Evolutionary conservation across 2,113 vertebrate genomes (phyloP).

Genomic region (Amazona guildingii): DNA sequence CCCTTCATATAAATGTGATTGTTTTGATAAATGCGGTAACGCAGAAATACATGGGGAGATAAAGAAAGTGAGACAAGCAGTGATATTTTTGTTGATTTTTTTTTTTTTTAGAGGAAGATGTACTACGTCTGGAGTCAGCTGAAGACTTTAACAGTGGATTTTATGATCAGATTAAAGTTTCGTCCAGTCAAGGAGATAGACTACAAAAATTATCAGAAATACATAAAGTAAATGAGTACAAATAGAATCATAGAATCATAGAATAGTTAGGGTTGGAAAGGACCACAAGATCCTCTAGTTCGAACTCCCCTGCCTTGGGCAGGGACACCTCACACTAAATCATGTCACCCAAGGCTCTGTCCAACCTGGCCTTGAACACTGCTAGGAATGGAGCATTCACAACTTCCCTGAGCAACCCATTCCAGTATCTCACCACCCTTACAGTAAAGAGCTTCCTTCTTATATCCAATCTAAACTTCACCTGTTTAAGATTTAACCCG

Average conservation of each 20-base stretch:
- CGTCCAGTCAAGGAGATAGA: not conserved
- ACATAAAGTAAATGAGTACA: not conserved
- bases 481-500: no score
- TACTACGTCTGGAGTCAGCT: not conserved
- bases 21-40: not conserved
- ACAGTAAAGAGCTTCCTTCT: no score
- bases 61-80: not conserved
- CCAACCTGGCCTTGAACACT: no score
- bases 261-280: no score
- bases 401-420: no score
- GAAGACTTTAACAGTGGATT: not conserved
- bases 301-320: no score
- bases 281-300: no score
- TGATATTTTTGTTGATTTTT: not conserved
- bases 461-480: no score
- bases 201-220: not conserved
- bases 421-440: no score
- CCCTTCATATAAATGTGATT: constrained; percentile 10
- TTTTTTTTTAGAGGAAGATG: not conserved
- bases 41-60: not conserved
- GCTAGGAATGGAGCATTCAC: no score
- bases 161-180: not conserved
- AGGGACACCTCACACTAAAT: no score
- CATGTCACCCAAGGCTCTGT: no score
- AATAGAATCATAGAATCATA: not conserved